Percentiles rank a stretch among this genome's conserved stretches.
Evolutionary conservation across 2,797 vertebrate genomes (phyloP).

Genomic region (Gambusia yucatana): DNA sequence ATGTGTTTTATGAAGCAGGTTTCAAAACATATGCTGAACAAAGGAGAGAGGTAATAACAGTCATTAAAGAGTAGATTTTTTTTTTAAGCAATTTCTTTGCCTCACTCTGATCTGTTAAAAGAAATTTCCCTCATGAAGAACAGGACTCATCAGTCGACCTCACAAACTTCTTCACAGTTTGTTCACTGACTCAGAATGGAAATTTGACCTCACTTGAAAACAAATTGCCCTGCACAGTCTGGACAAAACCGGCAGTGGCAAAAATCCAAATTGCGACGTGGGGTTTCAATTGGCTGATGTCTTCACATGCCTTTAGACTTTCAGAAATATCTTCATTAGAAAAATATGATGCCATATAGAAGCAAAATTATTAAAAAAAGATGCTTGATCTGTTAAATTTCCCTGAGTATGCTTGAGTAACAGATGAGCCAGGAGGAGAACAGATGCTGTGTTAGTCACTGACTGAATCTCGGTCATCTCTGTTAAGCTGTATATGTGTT

Average conservation of each 20-base stretch:
- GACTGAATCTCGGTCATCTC: conserved; percentile 31
- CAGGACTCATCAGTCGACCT: background rate
- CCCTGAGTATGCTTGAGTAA: conserved; percentile 19
- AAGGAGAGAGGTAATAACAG: background rate
- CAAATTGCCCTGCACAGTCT: conserved; percentile 19
- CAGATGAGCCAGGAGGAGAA: conserved; percentile 25
- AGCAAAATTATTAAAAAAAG: background rate
- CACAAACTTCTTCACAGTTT: conserved; percentile 5
- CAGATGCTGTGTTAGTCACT: conserved; percentile 54
- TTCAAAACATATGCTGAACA: background rate
- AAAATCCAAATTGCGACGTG: background rate
- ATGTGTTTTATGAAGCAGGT: background rate
- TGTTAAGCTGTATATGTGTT: conserved; percentile 38
- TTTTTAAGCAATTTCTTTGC: conserved; percentile 5
- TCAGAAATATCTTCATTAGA: background rate
- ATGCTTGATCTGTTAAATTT: conserved; percentile 4
- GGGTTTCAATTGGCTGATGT: background rate
- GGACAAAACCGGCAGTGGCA: conserved; percentile 18
- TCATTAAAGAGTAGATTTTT: conserved; percentile 10
- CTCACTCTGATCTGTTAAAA: conserved; percentile 15
- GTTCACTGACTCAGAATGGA: conserved; percentile 7
- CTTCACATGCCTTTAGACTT: background rate
- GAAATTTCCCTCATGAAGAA: conserved; percentile 2
- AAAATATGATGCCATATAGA: background rate
- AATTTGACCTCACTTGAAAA: conserved; percentile 32